Percentiles rank a stretch among this genome's conserved stretches.
Evolutionary conservation across 2,113 vertebrate species (phyloP).

Genomic region (Pedionomus torquatus): DNA sequence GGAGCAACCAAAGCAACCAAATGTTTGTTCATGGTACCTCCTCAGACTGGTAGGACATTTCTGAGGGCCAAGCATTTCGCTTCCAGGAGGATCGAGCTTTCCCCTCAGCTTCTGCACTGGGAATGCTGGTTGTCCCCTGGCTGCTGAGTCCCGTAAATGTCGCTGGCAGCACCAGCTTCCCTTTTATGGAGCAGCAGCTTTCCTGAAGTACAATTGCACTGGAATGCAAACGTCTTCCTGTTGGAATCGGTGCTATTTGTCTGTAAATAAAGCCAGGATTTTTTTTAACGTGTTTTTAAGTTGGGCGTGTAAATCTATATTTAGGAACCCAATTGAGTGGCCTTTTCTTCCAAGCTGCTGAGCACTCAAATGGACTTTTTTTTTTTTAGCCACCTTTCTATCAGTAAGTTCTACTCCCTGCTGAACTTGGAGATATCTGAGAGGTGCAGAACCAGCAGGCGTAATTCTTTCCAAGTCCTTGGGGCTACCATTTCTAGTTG

Average conservation of each 20-base stretch:
- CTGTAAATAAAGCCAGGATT: neutral
- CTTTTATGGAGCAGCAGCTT: slow-evolving; percentile 22
- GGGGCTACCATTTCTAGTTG: neutral
- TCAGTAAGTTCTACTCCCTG: neutral
- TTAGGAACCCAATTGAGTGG: neutral
- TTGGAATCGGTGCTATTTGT: neutral
- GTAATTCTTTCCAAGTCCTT: neutral
- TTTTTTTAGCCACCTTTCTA: neutral
- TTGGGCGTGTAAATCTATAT: slow-evolving; percentile 12
- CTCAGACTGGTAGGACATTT: neutral
- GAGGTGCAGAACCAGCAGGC: neutral
- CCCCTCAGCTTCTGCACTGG: neutral
- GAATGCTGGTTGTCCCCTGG: neutral
- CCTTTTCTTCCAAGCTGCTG: neutral
- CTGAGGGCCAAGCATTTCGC: neutral
- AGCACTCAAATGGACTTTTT: neutral
- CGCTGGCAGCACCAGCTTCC: neutral
- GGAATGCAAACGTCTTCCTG: neutral
- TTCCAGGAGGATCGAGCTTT: neutral
- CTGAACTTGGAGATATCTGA: neutral
- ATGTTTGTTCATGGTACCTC: neutral
- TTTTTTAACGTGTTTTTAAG: neutral
- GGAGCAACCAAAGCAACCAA: too few species aligned
- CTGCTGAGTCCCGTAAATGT: neutral
- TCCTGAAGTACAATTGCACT: neutral